Evolutionary conservation across 1,140 invertebrate genomes (phyloP).

Genomic region (Araneus ventricosus): DNA sequence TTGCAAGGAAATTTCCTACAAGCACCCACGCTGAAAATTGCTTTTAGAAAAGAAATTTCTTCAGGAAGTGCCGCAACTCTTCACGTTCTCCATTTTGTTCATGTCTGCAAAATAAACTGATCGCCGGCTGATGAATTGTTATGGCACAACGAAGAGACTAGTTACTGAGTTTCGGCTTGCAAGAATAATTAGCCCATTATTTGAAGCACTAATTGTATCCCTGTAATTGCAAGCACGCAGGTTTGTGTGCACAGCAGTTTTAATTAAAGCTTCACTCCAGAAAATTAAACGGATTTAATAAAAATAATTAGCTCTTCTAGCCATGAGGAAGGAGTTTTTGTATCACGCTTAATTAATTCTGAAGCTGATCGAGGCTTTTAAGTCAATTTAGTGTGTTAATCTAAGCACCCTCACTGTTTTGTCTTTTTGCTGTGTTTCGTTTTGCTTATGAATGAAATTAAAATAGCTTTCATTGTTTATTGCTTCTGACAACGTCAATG

Average conservation of each 20-base stretch:
- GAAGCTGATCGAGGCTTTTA: not conserved
- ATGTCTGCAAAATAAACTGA: not conserved
- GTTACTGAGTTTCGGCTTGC: not conserved
- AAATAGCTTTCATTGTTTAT: not conserved
- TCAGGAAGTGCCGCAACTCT: not conserved
- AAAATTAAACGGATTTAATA: not conserved
- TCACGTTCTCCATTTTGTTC: not conserved
- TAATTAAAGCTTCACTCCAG: not conserved
- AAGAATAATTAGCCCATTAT: conserved; percentile 2
- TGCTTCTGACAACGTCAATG: no score
- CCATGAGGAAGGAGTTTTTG: not conserved
- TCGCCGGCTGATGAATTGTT: conserved; percentile 14
- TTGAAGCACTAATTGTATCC: not conserved
- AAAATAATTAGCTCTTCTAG: not conserved
- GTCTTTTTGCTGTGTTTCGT: not conserved
- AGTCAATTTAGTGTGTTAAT: not conserved
- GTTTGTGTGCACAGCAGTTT: not conserved
- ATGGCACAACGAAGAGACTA: not conserved
- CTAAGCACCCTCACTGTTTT: not conserved
- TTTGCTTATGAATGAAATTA: not conserved
- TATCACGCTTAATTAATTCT: not conserved
- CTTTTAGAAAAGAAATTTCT: not conserved
- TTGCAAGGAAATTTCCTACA: not conserved
- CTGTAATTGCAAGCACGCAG: not conserved
- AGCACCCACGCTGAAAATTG: not conserved